A percentile compares a stretch with the other conserved stretches of the same genome.
phyloP scores from a whole-genome alignment of 2,113 vertebrate species.

The Galemys pyrenaicus region DNA sequence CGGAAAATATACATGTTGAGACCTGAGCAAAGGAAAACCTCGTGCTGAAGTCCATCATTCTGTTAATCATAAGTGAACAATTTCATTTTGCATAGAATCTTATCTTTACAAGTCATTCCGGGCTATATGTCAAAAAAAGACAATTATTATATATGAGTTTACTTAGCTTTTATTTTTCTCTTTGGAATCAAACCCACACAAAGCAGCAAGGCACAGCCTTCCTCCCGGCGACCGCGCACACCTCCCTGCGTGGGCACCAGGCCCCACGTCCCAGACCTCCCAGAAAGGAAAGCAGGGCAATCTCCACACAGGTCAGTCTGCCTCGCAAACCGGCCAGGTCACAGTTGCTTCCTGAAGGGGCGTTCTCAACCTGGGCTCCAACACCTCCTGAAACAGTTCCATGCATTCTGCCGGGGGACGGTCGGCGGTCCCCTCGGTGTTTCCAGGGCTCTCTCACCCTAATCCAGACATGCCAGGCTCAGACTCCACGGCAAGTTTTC shows the following conservation, averaged over 20 bases:
- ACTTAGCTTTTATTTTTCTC: background rate
- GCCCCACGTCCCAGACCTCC: background rate
- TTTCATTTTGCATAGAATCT: background rate
- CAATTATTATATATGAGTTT: background rate
- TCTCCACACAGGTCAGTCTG: no score
- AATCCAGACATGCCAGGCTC: background rate
- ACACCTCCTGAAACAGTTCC: background rate
- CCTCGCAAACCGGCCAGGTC: background rate
- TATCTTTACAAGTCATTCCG: background rate
- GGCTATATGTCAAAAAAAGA: background rate
- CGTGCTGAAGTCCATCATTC: background rate
- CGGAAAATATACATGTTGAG: background rate
- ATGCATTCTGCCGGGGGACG: background rate
- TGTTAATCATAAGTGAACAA: background rate
- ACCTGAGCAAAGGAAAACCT: background rate
- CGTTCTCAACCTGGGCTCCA: background rate
- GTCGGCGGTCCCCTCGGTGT: background rate
- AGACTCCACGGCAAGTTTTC: background rate
- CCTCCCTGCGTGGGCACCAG: accelerated
- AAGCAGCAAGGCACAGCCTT: background rate
- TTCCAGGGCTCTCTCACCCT: background rate
- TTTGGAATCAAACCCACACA: background rate
- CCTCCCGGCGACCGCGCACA: background rate
- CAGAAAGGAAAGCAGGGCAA: background rate
- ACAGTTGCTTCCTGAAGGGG: background rate